Evolutionary conservation across 2,113 vertebrate genomes (phyloP).

Genomic region (Benitochromis conjunctus): DNA sequence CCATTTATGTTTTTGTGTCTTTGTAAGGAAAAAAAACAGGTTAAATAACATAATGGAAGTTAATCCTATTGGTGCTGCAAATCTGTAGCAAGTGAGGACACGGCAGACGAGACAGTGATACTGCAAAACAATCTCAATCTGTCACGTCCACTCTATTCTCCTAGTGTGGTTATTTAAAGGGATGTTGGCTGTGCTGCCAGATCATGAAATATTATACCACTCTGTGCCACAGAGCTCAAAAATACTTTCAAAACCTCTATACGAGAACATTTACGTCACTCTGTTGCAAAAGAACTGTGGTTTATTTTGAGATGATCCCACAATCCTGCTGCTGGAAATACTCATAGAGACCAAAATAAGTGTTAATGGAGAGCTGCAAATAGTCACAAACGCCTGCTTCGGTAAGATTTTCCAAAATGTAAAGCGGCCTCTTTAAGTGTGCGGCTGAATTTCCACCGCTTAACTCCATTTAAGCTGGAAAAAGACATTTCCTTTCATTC

Average conservation of each 20-base stretch:
- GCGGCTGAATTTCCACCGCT: background rate
- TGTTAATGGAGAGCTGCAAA: background rate
- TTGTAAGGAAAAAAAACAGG: background rate
- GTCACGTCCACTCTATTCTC: background rate
- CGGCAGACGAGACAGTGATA: conserved; percentile 3
- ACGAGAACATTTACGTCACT: background rate
- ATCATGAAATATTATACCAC: background rate
- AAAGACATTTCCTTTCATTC: background rate
- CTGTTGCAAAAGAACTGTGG: background rate
- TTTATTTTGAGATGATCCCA: background rate
- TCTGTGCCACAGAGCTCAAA: background rate
- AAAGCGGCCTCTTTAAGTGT: background rate
- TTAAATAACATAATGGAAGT: conserved; percentile 9
- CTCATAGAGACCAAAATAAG: background rate
- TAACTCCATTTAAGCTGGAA: background rate
- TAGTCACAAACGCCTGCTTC: background rate
- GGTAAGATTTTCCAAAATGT: background rate
- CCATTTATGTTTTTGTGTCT: background rate
- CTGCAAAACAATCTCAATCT: conserved; percentile 16
- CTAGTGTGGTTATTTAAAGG: background rate
- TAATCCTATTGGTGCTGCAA: conserved; percentile 19
- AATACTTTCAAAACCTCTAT: background rate
- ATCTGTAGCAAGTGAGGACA: conserved; percentile 21
- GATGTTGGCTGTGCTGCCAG: background rate
- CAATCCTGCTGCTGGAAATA: background rate